Conservation (phyloP, 2,888 invertebrate species). For the Cenopis cana region DNA sequence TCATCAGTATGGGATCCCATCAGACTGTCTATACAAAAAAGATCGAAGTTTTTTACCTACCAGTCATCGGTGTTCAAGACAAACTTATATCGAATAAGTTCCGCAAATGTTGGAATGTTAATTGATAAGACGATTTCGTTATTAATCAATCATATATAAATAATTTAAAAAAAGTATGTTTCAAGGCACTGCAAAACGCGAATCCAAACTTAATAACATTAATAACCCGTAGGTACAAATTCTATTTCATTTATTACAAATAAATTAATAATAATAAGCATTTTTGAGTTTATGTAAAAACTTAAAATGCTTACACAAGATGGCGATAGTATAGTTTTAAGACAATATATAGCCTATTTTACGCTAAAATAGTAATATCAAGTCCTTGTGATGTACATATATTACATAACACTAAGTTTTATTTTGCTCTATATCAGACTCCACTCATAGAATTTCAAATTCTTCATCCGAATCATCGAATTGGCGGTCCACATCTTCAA, state of each 20-base stretch:
- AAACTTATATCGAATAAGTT: background rate
- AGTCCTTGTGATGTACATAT: conserved; percentile 26
- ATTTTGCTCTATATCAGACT: conserved; percentile 31
- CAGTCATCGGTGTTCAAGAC: background rate
- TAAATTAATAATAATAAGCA: conserved; percentile 18
- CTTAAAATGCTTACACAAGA: conserved; percentile 22
- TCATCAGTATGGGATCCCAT: background rate
- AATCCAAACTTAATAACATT: conserved; percentile 4
- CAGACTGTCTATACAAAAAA: background rate
- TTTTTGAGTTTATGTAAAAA: conserved; percentile 17
- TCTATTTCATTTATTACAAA: background rate
- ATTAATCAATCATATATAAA: background rate
- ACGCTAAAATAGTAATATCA: conserved; percentile 20
- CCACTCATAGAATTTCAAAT: conserved; percentile 90
- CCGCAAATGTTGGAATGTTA: conserved; percentile 20
- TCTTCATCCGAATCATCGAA: conserved; percentile 92
- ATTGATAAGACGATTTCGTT: background rate
- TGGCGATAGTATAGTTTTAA: background rate
- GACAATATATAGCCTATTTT: conserved; percentile 13
- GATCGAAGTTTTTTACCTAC: background rate
- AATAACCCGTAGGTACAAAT: conserved; percentile 21
- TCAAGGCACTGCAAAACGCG: conserved; percentile 32
- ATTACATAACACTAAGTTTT: conserved; percentile 9
- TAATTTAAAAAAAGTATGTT: conserved; percentile 8
- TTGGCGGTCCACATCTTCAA: conserved; percentile 86